Percentiles rank a stretch among this genome's conserved stretches.
Evolutionary conservation across 2,797 vertebrate genomes (phyloP).

Genomic region (Ctenopoma kingsleyae): DNA sequence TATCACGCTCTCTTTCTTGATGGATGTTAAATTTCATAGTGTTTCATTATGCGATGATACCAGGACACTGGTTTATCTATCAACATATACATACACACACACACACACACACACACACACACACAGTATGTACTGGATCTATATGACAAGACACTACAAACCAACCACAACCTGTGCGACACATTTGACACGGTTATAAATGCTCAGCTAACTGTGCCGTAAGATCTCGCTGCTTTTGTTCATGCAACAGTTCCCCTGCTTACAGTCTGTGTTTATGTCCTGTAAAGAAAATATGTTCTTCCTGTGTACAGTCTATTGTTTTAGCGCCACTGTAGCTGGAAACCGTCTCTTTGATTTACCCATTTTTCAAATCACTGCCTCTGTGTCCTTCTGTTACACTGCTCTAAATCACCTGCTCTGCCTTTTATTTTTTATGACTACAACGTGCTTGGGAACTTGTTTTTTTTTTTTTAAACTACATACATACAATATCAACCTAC

Average conservation of each 20-base stretch:
- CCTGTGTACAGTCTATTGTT: conserved; percentile 33
- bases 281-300: conserved; percentile 15
- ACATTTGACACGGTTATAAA: background rate
- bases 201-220: background rate
- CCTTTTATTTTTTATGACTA: conserved; percentile 42
- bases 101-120: too few relatives aligned
- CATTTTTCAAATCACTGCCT: conserved; percentile 35
- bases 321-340: conserved; percentile 35
- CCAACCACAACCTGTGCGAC: conserved; percentile 6
- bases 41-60: background rate
- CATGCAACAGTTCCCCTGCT: conserved; percentile 12
- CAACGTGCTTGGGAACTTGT: conserved; percentile 11
- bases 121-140: too few relatives aligned
- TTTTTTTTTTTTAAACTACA: too few relatives aligned
- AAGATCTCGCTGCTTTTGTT: conserved; percentile 11
- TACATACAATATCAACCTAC: background rate
- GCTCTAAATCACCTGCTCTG: conserved; percentile 46
- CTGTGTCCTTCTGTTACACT: conserved; percentile 42
- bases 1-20: background rate
- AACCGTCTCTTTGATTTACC: conserved; percentile 34
- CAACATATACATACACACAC: too few relatives aligned
- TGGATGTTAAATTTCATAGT: background rate
- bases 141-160: too few relatives aligned
- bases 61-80: background rate
- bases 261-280: conserved; percentile 9